phyloP scores from a whole-genome alignment of 2,888 invertebrate genomes.

The Drosophila kambysellisi region DNA sequence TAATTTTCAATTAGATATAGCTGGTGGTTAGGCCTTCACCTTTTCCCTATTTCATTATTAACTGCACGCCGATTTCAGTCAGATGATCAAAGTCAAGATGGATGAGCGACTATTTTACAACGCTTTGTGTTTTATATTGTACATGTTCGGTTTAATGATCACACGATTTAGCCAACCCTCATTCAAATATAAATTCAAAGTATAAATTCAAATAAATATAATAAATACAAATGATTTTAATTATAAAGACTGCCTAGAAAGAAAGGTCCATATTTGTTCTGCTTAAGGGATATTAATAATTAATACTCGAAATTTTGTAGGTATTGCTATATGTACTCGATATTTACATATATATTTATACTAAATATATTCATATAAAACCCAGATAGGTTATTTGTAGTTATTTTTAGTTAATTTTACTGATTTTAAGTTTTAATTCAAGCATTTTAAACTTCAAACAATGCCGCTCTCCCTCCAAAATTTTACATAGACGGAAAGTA shows the following conservation, averaged over 20 bases:
- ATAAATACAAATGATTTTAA: not conserved
- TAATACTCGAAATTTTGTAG: not conserved
- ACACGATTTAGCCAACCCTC: not conserved
- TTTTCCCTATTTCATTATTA: slow-evolving; percentile 27
- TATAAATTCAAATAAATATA: not conserved
- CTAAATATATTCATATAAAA: no score
- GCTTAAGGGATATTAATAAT: not conserved
- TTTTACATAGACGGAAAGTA: not conserved
- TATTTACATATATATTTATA: not conserved
- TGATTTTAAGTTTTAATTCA: not conserved
- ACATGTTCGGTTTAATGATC: not conserved
- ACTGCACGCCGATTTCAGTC: not conserved
- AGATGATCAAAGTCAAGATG: not conserved
- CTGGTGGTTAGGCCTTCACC: slow-evolving; percentile 30
- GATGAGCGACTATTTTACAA: not conserved
- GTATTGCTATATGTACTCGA: not conserved
- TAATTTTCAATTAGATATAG: slow-evolving; percentile 32
- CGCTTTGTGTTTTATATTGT: not conserved
- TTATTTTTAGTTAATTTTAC: not conserved
- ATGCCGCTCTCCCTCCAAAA: not conserved
- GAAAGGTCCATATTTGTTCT: not conserved
- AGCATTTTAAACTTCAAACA: not conserved
- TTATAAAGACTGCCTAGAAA: not conserved
- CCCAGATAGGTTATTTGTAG: no score
- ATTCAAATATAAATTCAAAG: not conserved